A percentile compares a stretch with the other conserved stretches of the same genome.
These are phyloP conservation scores for Napeogenes sylphis DNA, from an alignment of 2,888 invertebrate species.

Conservation along the genomic window DNA sequence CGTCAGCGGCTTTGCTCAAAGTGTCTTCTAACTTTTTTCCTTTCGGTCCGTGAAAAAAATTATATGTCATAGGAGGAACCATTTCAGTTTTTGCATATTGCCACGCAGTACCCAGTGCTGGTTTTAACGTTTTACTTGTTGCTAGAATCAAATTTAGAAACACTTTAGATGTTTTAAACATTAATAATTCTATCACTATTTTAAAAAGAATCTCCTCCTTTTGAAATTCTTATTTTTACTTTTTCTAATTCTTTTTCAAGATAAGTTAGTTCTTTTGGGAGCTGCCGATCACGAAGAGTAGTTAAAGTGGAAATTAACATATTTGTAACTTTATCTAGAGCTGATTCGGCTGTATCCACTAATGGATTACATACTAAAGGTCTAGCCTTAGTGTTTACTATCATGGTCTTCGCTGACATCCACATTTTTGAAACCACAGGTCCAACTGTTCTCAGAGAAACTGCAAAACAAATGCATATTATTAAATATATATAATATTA, in stretches of 20 bases:
- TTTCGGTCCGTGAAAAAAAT: conserved; percentile 45
- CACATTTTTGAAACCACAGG: conserved; percentile 53
- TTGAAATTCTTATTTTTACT: conserved; percentile 29
- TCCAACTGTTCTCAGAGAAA: conserved; percentile 55
- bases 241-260: conserved; percentile 54
- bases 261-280: conserved; percentile 50
- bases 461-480: conserved; percentile 58
- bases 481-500: conserved; percentile 8
- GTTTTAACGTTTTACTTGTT: conserved; percentile 41
- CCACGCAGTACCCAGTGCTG: conserved; percentile 48
- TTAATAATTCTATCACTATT: background rate
- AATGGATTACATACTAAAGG: conserved; percentile 48
- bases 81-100: conserved; percentile 63
- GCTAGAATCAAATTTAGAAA: conserved; percentile 44
- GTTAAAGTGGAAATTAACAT: conserved; percentile 41
- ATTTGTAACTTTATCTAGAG: conserved; percentile 35
- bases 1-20: conserved; percentile 36
- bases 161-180: background rate
- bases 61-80: conserved; percentile 54
- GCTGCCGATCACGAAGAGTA: conserved; percentile 44
- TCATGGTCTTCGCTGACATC: conserved; percentile 43
- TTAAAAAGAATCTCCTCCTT: conserved; percentile 4
- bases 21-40: conserved; percentile 49
- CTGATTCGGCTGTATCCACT: conserved; percentile 46
- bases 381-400: conserved; percentile 44